phyloP scores from a whole-genome alignment of 2,113 vertebrate species.

The Semnornis frantzii region DNA sequence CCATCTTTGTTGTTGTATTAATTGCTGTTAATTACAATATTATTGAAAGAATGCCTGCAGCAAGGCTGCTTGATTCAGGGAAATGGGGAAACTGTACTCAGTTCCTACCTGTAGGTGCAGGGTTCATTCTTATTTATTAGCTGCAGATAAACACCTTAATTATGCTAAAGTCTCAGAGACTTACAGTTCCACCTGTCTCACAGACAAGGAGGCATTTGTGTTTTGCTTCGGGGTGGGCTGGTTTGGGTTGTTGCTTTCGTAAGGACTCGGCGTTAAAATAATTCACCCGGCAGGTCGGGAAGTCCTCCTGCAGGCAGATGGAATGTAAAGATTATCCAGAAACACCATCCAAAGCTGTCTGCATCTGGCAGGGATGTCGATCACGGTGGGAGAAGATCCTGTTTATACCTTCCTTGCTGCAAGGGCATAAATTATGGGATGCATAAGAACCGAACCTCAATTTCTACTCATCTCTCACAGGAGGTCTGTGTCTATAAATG shows the following conservation, averaged over 20 bases:
- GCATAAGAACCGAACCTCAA: neutral
- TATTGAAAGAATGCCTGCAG: neutral
- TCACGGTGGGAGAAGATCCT: slow-evolving; percentile 6
- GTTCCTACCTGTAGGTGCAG: neutral
- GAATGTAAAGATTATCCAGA: slow-evolving; percentile 51
- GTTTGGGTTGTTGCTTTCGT: neutral
- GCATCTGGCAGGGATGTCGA: neutral
- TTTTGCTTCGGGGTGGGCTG: slow-evolving; percentile 16
- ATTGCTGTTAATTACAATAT: neutral
- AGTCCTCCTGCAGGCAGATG: slow-evolving; percentile 52
- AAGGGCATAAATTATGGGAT: neutral
- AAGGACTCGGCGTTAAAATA: slow-evolving; percentile 13
- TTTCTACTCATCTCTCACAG: neutral
- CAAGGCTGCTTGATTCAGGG: neutral
- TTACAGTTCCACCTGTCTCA: neutral
- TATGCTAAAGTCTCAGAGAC: neutral
- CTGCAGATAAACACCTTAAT: neutral
- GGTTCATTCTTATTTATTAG: neutral
- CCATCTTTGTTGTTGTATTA: neutral
- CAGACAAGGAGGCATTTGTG: neutral
- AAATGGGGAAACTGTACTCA: neutral
- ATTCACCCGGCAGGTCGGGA: slow-evolving; percentile 45
- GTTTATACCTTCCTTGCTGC: slow-evolving; percentile 18
- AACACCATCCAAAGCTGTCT: slow-evolving; percentile 3
- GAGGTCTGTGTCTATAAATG: slow-evolving; percentile 13